These are phyloP conservation scores for Cotesia chilonis DNA, from an alignment of 1,140 invertebrate genomes.

Conservation along the genomic window DNA sequence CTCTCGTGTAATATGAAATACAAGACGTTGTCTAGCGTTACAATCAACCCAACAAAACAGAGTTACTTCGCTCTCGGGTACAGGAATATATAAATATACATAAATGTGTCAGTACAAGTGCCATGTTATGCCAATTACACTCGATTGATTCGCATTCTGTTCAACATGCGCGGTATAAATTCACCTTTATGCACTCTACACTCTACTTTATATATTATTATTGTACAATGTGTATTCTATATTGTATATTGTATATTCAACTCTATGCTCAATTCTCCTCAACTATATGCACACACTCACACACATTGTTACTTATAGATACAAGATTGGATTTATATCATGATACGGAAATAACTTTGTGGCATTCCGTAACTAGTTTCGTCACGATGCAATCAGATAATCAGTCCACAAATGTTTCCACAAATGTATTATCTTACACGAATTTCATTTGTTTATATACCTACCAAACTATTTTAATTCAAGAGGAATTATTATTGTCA, in stretches of 20 bases:
- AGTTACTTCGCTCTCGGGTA: too few species aligned
- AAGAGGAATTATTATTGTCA: too few species aligned
- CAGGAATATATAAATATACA: too few species aligned
- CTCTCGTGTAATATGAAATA: too few species aligned
- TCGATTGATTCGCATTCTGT: conserved; percentile 14
- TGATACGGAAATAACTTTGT: conserved; percentile 30
- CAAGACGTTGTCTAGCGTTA: too few species aligned
- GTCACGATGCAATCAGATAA: conserved; percentile 16
- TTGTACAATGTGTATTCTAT: background rate
- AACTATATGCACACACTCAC: background rate
- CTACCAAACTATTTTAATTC: too few species aligned
- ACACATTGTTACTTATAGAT: background rate
- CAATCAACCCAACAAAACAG: too few species aligned
- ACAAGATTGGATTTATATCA: conserved; percentile 10
- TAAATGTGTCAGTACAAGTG: background rate
- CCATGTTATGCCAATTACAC: conserved; percentile 25
- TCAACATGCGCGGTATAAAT: background rate
- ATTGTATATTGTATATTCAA: too few species aligned
- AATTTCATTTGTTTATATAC: background rate
- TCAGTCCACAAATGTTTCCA: background rate
- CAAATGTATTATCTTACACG: background rate
- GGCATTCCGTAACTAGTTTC: conserved; percentile 26
- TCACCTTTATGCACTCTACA: background rate
- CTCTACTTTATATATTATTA: background rate
- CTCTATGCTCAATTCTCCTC: too few species aligned